A percentile compares a stretch with the other conserved stretches of the same genome.
Evolutionary conservation across 2,113 vertebrate species (phyloP).

Genomic region (Paedocypris sp.): DNA sequence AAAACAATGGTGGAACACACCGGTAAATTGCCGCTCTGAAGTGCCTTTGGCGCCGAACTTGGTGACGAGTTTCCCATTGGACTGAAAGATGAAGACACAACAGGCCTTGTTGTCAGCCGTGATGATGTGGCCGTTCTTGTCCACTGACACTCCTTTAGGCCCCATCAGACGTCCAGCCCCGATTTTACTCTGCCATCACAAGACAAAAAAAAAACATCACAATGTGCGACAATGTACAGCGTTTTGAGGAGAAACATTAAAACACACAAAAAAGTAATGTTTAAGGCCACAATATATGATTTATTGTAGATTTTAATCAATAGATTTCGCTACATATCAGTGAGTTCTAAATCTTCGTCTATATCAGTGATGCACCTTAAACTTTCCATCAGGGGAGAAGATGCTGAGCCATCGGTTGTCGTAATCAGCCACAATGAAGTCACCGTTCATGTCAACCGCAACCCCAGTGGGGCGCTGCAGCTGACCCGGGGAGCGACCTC

Average conservation of each 20-base stretch:
- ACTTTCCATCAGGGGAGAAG: conserved; percentile 92
- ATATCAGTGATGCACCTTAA: conserved; percentile 69
- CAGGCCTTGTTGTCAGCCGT: conserved; percentile 95
- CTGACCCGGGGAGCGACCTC: conserved; percentile 89
- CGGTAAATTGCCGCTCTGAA: conserved; percentile 84
- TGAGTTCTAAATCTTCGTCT: too few species aligned
- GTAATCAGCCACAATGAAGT: conserved; percentile 92
- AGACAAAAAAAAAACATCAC: neutral
- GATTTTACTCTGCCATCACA: conserved; percentile 75
- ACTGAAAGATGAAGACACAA: conserved; percentile 95
- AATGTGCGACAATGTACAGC: too few species aligned
- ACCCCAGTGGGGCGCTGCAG: conserved; percentile 92
- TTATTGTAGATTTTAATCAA: too few species aligned
- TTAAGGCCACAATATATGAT: too few species aligned
- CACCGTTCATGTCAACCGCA: conserved; percentile 83
- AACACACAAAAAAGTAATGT: too few species aligned
- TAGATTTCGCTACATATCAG: too few species aligned
- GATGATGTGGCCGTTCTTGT: conserved; percentile 90
- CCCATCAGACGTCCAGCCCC: conserved; percentile 88
- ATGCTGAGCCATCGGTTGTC: conserved; percentile 98
- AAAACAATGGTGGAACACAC: too few species aligned
- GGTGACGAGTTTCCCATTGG: conserved; percentile 88
- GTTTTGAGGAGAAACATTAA: too few species aligned
- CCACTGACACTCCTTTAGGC: conserved; percentile 88
- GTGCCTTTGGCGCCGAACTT: conserved; percentile 85